phyloP scores from a whole-genome alignment of 30 jellyfish, hydroid and myxozoan species.

The Turritopsis dohrnii region DNA sequence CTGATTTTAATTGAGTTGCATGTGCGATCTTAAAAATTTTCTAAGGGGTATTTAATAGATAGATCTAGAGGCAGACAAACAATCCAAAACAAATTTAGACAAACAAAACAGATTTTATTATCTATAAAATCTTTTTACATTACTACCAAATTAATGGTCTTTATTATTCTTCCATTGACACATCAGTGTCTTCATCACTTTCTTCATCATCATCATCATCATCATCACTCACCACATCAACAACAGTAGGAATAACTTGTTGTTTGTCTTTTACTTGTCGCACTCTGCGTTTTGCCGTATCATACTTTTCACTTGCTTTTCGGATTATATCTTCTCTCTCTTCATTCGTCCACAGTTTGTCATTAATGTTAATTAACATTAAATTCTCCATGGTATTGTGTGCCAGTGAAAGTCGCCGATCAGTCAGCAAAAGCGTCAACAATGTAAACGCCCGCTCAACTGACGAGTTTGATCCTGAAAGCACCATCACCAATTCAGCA shows the following conservation, averaged over 20 bases:
- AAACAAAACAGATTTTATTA: too few relatives aligned
- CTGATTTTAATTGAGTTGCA: too few relatives aligned
- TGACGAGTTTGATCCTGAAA: constrained; percentile 59
- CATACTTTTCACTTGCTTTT: background rate
- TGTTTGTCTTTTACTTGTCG: background rate
- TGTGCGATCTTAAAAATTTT: too few relatives aligned
- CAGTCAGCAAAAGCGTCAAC: constrained; percentile 43
- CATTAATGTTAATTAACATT: constrained; percentile 28
- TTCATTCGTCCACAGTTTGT: constrained; percentile 24
- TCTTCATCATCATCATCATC: background rate
- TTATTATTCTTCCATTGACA: too few relatives aligned
- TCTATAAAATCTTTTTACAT: too few relatives aligned
- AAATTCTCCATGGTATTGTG: constrained; percentile 47
- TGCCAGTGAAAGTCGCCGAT: constrained; percentile 30
- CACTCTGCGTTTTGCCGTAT: background rate
- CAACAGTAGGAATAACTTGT: background rate
- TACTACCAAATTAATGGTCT: too few relatives aligned
- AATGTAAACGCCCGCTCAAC: constrained; percentile 46
- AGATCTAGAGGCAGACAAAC: too few relatives aligned
- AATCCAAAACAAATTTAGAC: too few relatives aligned
- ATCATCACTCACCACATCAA: background rate
- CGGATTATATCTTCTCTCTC: background rate
- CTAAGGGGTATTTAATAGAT: too few relatives aligned
- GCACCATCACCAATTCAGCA: constrained; percentile 28
- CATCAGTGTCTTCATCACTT: background rate